phyloP scores from a whole-genome alignment of 92 coral and sea anemone genomes.

The Epizoanthus stellaris region DNA sequence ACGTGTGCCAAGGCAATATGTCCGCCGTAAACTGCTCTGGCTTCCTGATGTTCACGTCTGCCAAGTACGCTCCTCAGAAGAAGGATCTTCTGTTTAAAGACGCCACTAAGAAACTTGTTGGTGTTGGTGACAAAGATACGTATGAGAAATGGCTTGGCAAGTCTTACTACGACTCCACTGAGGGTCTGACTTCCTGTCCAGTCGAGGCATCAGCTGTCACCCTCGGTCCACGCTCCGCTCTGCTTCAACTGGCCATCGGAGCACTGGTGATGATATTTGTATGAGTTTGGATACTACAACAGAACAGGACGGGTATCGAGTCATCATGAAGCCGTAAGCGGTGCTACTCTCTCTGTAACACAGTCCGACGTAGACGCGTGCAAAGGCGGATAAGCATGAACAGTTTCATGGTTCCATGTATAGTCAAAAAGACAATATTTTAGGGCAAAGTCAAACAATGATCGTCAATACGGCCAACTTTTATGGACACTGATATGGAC shows the following conservation, averaged over 20 bases:
- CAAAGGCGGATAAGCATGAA: too few relatives aligned
- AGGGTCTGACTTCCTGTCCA: neutral
- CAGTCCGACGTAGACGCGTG: too few relatives aligned
- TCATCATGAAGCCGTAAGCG: too few relatives aligned
- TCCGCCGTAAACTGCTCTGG: conserved; percentile 23
- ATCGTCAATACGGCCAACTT: too few relatives aligned
- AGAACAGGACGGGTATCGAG: too few relatives aligned
- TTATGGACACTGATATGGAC: too few relatives aligned
- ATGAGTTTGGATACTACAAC: too few relatives aligned
- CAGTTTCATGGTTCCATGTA: too few relatives aligned
- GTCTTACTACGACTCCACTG: neutral
- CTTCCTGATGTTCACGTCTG: conserved; percentile 43
- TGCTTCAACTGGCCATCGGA: neutral
- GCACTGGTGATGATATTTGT: conserved; percentile 4
- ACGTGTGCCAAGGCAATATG: conserved; percentile 9
- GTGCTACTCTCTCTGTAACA: too few relatives aligned
- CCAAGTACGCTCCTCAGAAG: neutral
- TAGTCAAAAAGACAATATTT: too few relatives aligned
- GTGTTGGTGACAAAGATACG: conserved; percentile 28
- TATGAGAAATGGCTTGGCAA: conserved; percentile 31
- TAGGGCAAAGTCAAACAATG: too few relatives aligned
- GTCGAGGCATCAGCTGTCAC: neutral
- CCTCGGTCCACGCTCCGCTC: neutral
- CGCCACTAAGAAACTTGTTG: conserved; percentile 42
- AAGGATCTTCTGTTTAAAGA: conserved; percentile 65